Conservation (phyloP, 2,113 vertebrate genomes). For the Scolopax mira region DNA sequence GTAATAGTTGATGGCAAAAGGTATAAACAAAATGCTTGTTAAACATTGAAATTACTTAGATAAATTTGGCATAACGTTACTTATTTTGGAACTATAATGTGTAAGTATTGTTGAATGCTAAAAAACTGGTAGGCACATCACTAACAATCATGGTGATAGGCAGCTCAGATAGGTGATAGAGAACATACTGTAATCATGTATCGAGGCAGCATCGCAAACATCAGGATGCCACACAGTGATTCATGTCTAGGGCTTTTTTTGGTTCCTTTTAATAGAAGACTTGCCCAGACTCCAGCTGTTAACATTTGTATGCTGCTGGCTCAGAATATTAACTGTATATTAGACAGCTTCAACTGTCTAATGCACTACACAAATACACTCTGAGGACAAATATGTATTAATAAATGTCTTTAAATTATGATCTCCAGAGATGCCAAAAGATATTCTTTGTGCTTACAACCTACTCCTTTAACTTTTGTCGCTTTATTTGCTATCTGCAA, state of each 20-base stretch:
- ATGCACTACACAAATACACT: not conserved
- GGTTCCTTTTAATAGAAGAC: constrained; percentile 9
- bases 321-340: constrained; percentile 28
- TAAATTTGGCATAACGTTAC: not conserved
- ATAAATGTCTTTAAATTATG: not conserved
- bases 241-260: constrained; percentile 41
- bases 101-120: not conserved
- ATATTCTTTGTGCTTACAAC: not conserved
- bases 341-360: not conserved
- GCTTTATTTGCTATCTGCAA: not conserved
- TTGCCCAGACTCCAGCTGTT: constrained; percentile 33
- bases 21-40: not conserved
- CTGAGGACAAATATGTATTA: not conserved
- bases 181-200: constrained; percentile 7
- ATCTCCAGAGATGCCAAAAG: not conserved
- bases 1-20: not conserved
- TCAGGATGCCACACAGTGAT: constrained; percentile 42
- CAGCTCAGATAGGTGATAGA: not conserved
- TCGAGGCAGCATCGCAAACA: not conserved
- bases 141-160: not conserved
- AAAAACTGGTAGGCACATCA: not conserved
- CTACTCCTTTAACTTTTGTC: not conserved
- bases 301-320: not conserved
- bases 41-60: not conserved
- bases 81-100: not conserved